Conservation (phyloP, 2,888 invertebrate genomes). For the Scaptomyza parva region DNA sequence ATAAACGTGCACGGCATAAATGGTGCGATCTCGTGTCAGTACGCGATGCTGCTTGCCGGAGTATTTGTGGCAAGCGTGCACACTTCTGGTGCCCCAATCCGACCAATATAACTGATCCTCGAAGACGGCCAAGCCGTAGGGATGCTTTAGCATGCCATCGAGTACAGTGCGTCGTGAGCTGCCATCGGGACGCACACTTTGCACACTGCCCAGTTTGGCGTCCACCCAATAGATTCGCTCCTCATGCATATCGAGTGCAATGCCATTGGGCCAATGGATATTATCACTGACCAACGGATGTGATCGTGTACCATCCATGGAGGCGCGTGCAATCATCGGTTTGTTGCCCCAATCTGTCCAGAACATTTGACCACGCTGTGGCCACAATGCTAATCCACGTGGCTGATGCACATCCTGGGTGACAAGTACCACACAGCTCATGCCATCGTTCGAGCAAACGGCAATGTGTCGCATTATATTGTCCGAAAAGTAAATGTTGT, state of each 20-base stretch:
- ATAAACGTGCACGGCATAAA: slow-evolving; percentile 89
- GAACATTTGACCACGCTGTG: slow-evolving; percentile 91
- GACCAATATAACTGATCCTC: slow-evolving; percentile 96
- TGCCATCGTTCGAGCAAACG: slow-evolving; percentile 90
- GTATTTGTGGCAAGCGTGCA: slow-evolving; percentile 92
- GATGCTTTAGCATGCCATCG: slow-evolving; percentile 89
- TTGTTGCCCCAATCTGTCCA: slow-evolving; percentile 95
- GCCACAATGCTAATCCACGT: slow-evolving; percentile 89
- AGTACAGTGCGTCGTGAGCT: slow-evolving; percentile 87
- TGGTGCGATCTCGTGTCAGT: slow-evolving; percentile 86
- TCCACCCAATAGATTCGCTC: slow-evolving; percentile 96
- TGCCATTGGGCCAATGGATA: slow-evolving; percentile 92
- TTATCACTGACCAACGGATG: slow-evolving; percentile 87
- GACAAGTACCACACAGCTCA: slow-evolving; percentile 88
- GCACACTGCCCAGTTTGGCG: slow-evolving; percentile 88
- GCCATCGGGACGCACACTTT: slow-evolving; percentile 88
- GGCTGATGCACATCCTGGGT: slow-evolving; percentile 88
- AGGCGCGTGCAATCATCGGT: slow-evolving; percentile 90
- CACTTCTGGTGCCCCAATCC: slow-evolving; percentile 91
- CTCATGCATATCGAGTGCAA: slow-evolving; percentile 92
- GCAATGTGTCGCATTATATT: slow-evolving; percentile 89
- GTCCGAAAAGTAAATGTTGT: slow-evolving; percentile 93
- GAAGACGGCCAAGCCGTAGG: slow-evolving; percentile 93
- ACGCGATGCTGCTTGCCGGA: slow-evolving; percentile 88
- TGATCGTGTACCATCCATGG: slow-evolving; percentile 93